A percentile compares a stretch with the other conserved stretches of the same genome.
phyloP scores from a whole-genome alignment of 2,113 vertebrate species.

The Chrysemys picta region DNA sequence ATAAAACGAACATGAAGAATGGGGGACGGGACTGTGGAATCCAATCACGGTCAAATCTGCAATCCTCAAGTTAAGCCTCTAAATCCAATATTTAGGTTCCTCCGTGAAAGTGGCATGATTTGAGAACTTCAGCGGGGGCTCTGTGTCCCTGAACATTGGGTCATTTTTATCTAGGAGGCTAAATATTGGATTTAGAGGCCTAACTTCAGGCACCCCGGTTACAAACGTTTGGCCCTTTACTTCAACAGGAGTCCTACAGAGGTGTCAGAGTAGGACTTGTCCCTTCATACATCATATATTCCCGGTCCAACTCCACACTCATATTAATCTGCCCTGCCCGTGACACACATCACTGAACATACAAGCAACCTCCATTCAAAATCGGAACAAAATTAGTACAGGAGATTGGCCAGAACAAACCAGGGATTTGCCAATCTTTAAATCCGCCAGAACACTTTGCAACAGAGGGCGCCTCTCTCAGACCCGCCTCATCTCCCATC shows the following conservation, averaged over 20 bases:
- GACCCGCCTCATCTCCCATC: neutral
- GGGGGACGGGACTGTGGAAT: neutral
- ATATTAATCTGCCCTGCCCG: conserved; percentile 6
- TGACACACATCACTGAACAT: neutral
- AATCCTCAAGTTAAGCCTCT: neutral
- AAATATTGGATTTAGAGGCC: neutral
- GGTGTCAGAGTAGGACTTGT: neutral
- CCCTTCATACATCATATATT: neutral
- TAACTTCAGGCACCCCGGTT: neutral
- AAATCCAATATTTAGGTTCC: neutral
- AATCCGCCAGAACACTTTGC: neutral
- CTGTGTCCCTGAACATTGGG: neutral
- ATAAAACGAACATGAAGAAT: neutral
- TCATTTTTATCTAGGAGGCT: fast-evolving
- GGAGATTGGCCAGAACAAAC: neutral
- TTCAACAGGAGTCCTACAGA: neutral
- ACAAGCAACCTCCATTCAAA: neutral
- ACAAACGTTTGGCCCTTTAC: neutral
- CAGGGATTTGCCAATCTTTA: fast-evolving
- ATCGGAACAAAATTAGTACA: neutral
- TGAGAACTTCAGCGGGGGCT: fast-evolving
- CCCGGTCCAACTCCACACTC: neutral
- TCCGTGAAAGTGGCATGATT: neutral
- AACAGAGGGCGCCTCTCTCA: neutral
- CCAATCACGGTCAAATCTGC: neutral